Conservation (phyloP, 1,140 invertebrate species). For the Drosophila nigrodunni region DNA sequence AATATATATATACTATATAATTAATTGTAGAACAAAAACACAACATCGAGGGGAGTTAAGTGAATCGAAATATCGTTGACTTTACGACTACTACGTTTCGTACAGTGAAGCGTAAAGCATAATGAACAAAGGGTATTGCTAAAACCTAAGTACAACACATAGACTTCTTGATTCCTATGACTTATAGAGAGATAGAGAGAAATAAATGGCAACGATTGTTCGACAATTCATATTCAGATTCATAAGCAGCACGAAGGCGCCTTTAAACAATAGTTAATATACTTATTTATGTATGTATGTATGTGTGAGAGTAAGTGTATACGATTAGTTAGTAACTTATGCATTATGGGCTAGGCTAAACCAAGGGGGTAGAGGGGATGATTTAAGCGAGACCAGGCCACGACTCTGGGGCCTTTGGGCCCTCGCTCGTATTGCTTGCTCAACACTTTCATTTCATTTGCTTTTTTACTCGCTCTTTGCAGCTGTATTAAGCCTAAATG, state of each 20-base stretch:
- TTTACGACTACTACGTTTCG: conserved; percentile 36
- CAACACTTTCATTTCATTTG: conserved; percentile 67
- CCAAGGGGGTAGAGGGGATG: conserved; percentile 20
- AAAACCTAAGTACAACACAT: conserved; percentile 81
- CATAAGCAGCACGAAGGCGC: conserved; percentile 51
- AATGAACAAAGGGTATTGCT: conserved; percentile 47
- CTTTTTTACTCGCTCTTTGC: conserved; percentile 25
- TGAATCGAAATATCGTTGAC: conserved; percentile 26
- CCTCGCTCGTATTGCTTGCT: conserved; percentile 80
- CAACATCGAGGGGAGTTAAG: conserved; percentile 65
- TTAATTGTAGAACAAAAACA: conserved; percentile 69
- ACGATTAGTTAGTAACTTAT: conserved; percentile 50
- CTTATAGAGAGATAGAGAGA: conserved; percentile 58
- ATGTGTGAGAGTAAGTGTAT: conserved; percentile 15
- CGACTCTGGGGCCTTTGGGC: conserved; percentile 57
- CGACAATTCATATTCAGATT: conserved; percentile 74
- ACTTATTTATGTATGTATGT: conserved; percentile 5
- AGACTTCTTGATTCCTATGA: conserved; percentile 44
- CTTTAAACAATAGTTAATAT: conserved; percentile 49
- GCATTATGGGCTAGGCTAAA: conserved; percentile 53
- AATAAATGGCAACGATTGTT: conserved; percentile 83
- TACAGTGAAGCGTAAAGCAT: conserved; percentile 31
- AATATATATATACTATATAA: conserved; percentile 48
- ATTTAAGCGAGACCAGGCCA: conserved; percentile 64
- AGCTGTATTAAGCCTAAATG: conserved; percentile 41